Base-by-base conservation (phyloP, 2,113 vertebrate species). In the Malurus cyaneus region DNA sequence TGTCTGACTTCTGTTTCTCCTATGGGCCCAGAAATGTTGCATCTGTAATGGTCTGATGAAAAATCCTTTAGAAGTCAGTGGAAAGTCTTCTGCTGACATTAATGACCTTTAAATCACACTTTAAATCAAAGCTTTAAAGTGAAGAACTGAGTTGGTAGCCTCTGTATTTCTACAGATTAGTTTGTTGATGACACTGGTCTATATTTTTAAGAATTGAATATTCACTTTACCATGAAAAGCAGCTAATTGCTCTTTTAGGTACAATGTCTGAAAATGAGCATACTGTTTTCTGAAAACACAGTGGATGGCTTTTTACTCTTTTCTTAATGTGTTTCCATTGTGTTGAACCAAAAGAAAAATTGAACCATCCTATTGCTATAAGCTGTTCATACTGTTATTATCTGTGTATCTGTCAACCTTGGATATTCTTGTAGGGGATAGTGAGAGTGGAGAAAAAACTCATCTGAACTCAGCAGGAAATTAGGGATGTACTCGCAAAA, bases 1-100 rank as follows among this genome's bases (percentile, higher is more conserved):
- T 76, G 49, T 92, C 82, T 91, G 88, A 29, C 65, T 93, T 93
- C 64, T 93, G 5, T 90, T 92, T 67, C 65, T 92, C 93, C 57
- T 53, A 52, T 26, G 34, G 56, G 61, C 31, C 12, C 56, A 72
- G 44, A 88, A 94, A 76, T 42, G 34, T 71, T 94, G 19, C 44
- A 36, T 67, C 64, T 86, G 52, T 88, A 88, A 94, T 39, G 19
- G 7, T 56, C 57, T 86, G 76, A 86, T 67, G 52, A 87, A 93
- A 89, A 89, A 66, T 80, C 41, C 23, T 65, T 84, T 60, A 44
- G 46, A 89, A 84, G 23, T 76, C 65, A 67, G 50, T 71, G 36
- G 18, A 84, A 96, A 93, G 88, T 90, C 41, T 88, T 80, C 60
- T 1, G 4, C 14, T 84, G 53, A 72, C 29, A 79, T 52, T 78